phyloP scores from a whole-genome alignment of 2,113 vertebrate species.

The Lampris megalopsis region DNA sequence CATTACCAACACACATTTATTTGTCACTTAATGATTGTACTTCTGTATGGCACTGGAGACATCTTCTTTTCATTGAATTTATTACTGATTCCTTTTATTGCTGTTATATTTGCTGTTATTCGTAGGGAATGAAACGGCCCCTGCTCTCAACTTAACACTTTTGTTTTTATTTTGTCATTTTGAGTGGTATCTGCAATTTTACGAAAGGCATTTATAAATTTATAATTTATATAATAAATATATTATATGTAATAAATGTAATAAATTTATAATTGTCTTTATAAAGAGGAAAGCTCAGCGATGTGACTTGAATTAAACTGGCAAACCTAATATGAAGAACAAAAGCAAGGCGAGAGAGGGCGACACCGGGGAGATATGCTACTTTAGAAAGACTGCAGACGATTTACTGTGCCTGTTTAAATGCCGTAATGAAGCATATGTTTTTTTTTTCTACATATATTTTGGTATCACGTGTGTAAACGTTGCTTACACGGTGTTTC shows the following conservation, averaged over 20 bases:
- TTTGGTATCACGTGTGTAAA: slow-evolving; percentile 60
- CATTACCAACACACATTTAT: neutral
- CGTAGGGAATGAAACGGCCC: neutral
- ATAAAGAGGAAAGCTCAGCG: neutral
- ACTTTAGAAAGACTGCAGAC: neutral
- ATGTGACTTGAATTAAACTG: neutral
- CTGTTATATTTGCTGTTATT: neutral
- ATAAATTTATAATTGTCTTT: neutral
- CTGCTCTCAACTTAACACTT: neutral
- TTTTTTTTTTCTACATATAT: slow-evolving; percentile 12
- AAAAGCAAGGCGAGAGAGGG: neutral
- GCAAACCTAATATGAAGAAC: neutral
- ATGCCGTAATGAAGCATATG: slow-evolving; percentile 13
- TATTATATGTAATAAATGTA: too few relatives aligned
- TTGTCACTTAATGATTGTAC: slow-evolving; percentile 6
- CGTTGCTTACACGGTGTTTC: slow-evolving; percentile 30
- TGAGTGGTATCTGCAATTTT: neutral
- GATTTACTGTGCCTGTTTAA: neutral
- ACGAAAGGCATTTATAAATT: too few relatives aligned
- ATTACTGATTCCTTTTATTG: neutral
- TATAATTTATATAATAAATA: too few relatives aligned
- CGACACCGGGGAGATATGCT: slow-evolving; percentile 21
- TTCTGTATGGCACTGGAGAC: neutral
- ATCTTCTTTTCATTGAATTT: neutral
- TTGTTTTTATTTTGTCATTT: slow-evolving; percentile 2